A percentile compares a stretch with the other conserved stretches of the same genome.
phyloP scores from a whole-genome alignment of 2,888 invertebrate genomes.

The Margaritifera margaritifera region DNA sequence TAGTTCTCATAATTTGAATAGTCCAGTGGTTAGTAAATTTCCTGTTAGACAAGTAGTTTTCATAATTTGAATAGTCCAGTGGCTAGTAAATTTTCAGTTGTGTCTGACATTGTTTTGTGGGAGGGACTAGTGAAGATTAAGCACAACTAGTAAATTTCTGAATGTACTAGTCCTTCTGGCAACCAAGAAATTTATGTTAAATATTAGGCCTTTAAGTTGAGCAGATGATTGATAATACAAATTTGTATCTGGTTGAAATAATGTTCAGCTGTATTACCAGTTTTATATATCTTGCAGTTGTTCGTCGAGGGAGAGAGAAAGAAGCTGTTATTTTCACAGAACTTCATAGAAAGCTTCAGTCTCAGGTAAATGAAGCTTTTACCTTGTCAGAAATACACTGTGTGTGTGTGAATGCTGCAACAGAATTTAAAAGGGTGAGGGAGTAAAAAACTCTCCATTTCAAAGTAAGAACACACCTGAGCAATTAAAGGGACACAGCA shows the following conservation, averaged over 20 bases:
- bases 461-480: background rate
- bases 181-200: background rate
- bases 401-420: too few species aligned
- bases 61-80: too few species aligned
- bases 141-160: too few species aligned
- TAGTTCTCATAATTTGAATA: too few species aligned
- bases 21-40: too few species aligned
- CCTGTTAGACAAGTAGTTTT: too few species aligned
- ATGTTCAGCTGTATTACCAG: background rate
- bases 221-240: background rate
- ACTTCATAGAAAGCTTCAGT: slow-evolving; percentile 72
- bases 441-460: background rate
- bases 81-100: too few species aligned
- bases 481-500: background rate
- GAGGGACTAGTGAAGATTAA: too few species aligned
- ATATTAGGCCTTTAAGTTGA: too few species aligned
- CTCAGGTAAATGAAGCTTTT: slow-evolving; percentile 58
- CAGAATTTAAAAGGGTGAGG: background rate
- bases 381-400: background rate
- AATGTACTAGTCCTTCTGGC: too few species aligned
- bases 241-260: background rate
- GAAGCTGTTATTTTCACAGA: slow-evolving; percentile 73
- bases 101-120: too few species aligned
- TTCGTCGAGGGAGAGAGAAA: slow-evolving; percentile 63
- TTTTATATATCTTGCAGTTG: slow-evolving; percentile 53